Base-by-base conservation (phyloP, 2,888 invertebrate genomes). In the Tipula vernalis region DNA sequence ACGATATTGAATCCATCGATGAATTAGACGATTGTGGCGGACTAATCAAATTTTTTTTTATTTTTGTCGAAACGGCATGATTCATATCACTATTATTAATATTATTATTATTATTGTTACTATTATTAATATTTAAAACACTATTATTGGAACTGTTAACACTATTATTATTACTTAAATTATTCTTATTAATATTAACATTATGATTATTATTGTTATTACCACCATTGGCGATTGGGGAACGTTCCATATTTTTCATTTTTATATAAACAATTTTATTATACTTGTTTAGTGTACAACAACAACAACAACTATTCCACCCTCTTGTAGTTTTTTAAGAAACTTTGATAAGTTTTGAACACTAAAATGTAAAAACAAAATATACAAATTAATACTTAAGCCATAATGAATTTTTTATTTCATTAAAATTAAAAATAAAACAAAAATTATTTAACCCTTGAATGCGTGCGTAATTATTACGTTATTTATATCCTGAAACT, bases 201-300 rank as follows among this genome's bases (percentile, higher is more conserved):
- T 18, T 71, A 71, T 71, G 71, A 28, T 71, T 18, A 12, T 87
- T 87, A 85, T 86, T 87, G 83, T 15, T 85, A 85, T 42, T 42
- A 42, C 85, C 85, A 85, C 28, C 85, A 85, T 42, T 85, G 41
- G 42, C 41, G 4, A 85, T 85, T 42, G 85, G 42, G 5, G 42
- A 42, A 18, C 71, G 71, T 71, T 71, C 71, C 8, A 28, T 71
- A 71, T 71, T 71, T 71, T 71, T 71, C 71, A 71, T 71, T 71
- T 42, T 71, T 57, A 15, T 57, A 57, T n/a, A 15, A 44, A 6
- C 12, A 57, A 15, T 57, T 6, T 57, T 57, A 57, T 57, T 57
- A 28, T 28, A 57, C 15, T 57, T 57, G 15, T 57, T 4, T 12
- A 15, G 51, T 57, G 15, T 57, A 57, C 51, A 51, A 57, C 28